phyloP scores from a whole-genome alignment of 2,797 vertebrate genomes.

The Leptodactylus fallax region DNA sequence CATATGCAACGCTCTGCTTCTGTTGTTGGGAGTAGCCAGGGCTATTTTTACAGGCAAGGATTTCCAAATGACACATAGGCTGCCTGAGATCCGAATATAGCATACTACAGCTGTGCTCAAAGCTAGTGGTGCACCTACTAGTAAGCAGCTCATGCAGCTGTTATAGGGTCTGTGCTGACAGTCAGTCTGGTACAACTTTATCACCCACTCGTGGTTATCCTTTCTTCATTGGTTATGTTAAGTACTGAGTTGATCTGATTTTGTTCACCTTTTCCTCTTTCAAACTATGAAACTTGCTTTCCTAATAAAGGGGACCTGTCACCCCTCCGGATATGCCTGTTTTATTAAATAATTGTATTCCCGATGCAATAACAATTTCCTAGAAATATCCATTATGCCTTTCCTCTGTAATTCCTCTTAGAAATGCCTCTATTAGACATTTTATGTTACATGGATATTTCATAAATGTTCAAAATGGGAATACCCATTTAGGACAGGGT shows the following conservation, averaged over 20 bases:
- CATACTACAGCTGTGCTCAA: background rate
- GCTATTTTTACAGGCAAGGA: conserved; percentile 9
- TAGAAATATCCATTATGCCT: too few relatives aligned
- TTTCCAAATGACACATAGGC: conserved; percentile 23
- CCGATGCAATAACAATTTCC: too few relatives aligned
- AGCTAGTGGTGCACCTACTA: too few relatives aligned
- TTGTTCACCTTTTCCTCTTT: background rate
- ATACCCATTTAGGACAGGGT: too few relatives aligned
- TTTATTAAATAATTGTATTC: too few relatives aligned
- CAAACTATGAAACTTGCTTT: too few relatives aligned
- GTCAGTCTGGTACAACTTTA: background rate
- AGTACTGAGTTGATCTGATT: background rate
- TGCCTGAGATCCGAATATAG: conserved; percentile 9
- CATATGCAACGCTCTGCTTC: background rate
- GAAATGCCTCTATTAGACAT: too few relatives aligned
- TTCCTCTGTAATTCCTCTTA: too few relatives aligned
- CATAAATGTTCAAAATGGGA: too few relatives aligned
- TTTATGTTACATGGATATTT: too few relatives aligned
- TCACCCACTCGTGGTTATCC: background rate
- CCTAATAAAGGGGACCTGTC: too few relatives aligned
- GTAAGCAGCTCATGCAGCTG: background rate
- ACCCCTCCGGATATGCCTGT: too few relatives aligned
- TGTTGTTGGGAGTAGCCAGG: background rate
- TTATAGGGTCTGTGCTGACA: background rate
- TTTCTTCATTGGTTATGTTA: background rate